A percentile compares a stretch with the other conserved stretches of the same genome.
phyloP scores from a whole-genome alignment of 2,113 vertebrate genomes.

The Heterocephalus glaber region DNA sequence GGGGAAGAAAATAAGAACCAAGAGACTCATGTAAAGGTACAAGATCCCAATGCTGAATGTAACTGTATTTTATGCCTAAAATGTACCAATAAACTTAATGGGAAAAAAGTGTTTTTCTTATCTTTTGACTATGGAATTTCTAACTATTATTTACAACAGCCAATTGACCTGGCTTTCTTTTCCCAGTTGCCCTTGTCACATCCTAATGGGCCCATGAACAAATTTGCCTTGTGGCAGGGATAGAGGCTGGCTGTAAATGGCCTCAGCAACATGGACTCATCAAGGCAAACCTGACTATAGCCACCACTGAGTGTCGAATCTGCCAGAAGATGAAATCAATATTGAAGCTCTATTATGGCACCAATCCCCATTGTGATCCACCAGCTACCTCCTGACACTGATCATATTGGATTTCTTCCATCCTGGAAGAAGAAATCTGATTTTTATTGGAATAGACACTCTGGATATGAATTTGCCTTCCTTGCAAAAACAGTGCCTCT shows the following conservation, averaged over 20 bases:
- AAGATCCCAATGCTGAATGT: no score
- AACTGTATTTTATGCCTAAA: no score
- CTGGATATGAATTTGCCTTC: background rate
- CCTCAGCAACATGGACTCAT: background rate
- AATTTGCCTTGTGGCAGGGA: no score
- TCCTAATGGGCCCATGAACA: background rate
- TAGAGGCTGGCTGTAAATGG: background rate
- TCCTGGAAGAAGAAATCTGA: background rate
- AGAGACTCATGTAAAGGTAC: no score
- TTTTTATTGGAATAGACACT: background rate
- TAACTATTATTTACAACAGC: background rate
- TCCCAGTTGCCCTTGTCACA: background rate
- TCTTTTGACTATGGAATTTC: background rate
- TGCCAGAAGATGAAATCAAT: background rate
- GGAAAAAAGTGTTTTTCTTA: background rate
- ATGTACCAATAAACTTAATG: no score
- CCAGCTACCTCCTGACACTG: background rate
- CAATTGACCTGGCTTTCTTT: background rate
- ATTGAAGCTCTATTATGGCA: background rate
- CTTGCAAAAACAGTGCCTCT: background rate
- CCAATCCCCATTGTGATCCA: background rate
- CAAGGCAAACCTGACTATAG: background rate
- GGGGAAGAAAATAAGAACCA: no score
- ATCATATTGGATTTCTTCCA: background rate
- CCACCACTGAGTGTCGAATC: background rate